Percentiles rank a stretch among this genome's conserved stretches.
These are phyloP conservation scores for Terrapene triunguis DNA, from an alignment of 2,113 vertebrate genomes.

Conservation along the genomic window DNA sequence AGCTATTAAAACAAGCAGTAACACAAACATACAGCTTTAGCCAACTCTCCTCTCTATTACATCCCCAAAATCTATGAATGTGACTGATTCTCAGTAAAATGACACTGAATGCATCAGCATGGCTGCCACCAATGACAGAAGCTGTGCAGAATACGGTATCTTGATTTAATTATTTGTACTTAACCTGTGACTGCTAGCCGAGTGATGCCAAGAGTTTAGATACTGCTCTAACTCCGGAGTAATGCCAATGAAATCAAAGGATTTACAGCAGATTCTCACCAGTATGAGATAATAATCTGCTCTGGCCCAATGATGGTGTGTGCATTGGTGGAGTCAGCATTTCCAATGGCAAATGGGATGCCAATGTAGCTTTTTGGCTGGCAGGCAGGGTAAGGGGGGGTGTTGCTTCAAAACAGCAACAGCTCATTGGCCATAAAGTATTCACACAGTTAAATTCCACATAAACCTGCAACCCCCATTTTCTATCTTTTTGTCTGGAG, in stretches of 20 bases:
- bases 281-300: background rate
- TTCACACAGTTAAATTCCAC: background rate
- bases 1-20: conserved; percentile 35
- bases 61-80: background rate
- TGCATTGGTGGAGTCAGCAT: background rate
- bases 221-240: background rate
- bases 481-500: background rate
- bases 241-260: background rate
- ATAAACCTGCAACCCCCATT: background rate
- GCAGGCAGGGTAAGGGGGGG: background rate
- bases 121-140: background rate
- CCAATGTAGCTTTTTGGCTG: background rate
- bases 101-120: fast-evolving
- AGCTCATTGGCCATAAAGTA: background rate
- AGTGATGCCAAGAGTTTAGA: background rate
- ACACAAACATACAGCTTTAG: conserved; percentile 49
- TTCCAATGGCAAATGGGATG: background rate
- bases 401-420: background rate
- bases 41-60: background rate
- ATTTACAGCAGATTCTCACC: background rate
- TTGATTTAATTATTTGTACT: background rate
- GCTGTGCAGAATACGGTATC: fast-evolving
- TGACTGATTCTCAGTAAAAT: fast-evolving
- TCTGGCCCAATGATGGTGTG: background rate
- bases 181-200: background rate